Conservation (phyloP, 2,797 vertebrate genomes). For the Channa striata region DNA sequence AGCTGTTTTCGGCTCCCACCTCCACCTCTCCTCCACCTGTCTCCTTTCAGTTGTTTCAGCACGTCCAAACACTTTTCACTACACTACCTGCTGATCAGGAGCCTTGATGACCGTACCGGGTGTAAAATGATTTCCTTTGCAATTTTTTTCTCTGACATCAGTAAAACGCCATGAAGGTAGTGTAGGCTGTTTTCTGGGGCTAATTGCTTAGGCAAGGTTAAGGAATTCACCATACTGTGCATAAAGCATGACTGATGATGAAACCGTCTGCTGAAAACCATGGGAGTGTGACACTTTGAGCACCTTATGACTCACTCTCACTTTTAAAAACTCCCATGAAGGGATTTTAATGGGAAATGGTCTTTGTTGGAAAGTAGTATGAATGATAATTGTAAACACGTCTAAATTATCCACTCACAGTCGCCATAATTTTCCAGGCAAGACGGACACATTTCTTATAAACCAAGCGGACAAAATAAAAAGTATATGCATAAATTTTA, state of each 20-base stretch:
- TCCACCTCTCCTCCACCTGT: conserved; percentile 34
- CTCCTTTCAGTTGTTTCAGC: conserved; percentile 69
- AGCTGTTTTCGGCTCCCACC: conserved; percentile 39
- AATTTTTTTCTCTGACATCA: conserved; percentile 73
- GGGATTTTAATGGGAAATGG: no score
- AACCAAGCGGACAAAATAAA: neutral
- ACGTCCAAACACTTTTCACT: conserved; percentile 52
- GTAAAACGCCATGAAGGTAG: conserved; percentile 65
- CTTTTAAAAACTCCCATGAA: no score
- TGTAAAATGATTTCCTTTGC: conserved; percentile 76
- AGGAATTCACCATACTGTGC: conserved; percentile 53
- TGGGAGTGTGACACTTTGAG: conserved; percentile 14
- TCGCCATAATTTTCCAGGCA: neutral
- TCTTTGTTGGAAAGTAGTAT: no score
- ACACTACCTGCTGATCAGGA: conserved; percentile 72
- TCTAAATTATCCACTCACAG: no score
- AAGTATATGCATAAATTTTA: no score
- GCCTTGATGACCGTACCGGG: conserved; percentile 65
- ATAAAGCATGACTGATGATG: conserved; percentile 47
- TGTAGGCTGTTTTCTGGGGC: conserved; percentile 60
- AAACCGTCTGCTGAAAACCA: conserved; percentile 49
- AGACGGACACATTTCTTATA: neutral
- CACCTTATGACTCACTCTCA: neutral
- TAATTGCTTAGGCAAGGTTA: conserved; percentile 56
- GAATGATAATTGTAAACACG: no score